Base-by-base conservation (phyloP, 2,797 vertebrate species). In the Sus cebifrons region DNA sequence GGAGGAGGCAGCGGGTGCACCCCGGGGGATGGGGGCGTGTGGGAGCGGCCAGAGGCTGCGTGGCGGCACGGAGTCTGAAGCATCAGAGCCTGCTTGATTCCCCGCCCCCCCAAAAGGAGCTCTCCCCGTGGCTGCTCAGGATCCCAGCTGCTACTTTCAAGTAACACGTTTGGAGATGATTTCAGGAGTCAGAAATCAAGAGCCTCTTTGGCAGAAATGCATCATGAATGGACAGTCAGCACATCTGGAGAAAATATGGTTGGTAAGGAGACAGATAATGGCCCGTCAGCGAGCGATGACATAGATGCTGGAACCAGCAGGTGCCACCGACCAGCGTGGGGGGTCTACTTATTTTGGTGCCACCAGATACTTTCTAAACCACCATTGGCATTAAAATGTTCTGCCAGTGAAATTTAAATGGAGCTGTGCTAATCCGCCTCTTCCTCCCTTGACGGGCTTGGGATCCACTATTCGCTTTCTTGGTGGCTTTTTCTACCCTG, bases 261-360 rank as follows among this genome's bases (percentile, higher is more conserved):
- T 6, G 0, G 44, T 68, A 52, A 21, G 23, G 65, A 58, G 36
- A 25, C 25, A 29, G 0, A 6, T 0, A 5, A 40, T 0, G 0
- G 56, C 4, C 1, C 15, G 0, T 6, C 3, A 0, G 40, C 0
- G 5, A 44, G 62, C 25, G 58, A 1, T 0, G 54, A 25, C 1
- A 2, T 0, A 5, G 85, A 1, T 0, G 17, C 21, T 0, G 0
- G 32, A 0, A 2, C 56, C 25, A 0, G 56, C 2, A 4, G 15
- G 2, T 0, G 0, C 0, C 0, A 4, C 23, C 6, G 36, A 60
- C 17, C 1, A 0, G 58, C 0, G 2, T 4, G 4, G 21, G 12
- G 1, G 18, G 12, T 2, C 1, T 4, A 6, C 36, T 29, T 36
- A 4, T 32, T 17, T 44, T 9, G 1, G 18, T 16, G 49, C 27